phyloP scores from a whole-genome alignment of 2,888 invertebrate genomes.

The Periphyllus acericola region DNA sequence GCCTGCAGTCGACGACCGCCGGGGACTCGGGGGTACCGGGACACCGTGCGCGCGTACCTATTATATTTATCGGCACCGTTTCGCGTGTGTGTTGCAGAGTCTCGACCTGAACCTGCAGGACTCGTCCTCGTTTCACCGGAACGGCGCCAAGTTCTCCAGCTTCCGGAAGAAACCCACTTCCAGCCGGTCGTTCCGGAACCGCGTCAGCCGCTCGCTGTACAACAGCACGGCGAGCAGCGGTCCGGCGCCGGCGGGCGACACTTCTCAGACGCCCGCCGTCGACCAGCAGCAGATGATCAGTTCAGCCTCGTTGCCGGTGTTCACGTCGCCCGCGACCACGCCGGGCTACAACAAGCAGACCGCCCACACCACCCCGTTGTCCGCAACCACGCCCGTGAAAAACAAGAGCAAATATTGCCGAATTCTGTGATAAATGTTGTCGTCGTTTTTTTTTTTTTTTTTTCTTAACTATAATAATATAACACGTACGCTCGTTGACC shows the following conservation, averaged over 20 bases:
- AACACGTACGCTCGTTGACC: background rate
- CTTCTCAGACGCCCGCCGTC: background rate
- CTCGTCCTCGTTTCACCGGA: slow-evolving; percentile 42
- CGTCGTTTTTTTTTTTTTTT: background rate
- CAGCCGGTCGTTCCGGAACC: slow-evolving; percentile 71
- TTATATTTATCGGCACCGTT: background rate
- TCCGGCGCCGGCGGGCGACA: background rate
- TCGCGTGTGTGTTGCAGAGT: background rate
- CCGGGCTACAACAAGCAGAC: slow-evolving; percentile 45
- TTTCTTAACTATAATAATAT: background rate
- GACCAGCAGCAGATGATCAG: slow-evolving; percentile 50
- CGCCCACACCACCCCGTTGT: background rate
- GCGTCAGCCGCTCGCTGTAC: slow-evolving; percentile 71
- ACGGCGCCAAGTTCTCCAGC: slow-evolving; percentile 65
- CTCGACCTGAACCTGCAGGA: slow-evolving; percentile 43
- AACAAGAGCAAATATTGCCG: slow-evolving; percentile 58
- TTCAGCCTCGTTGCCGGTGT: slow-evolving; percentile 49
- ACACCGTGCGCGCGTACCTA: too few relatives aligned
- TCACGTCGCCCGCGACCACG: slow-evolving; percentile 39
- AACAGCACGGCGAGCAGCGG: slow-evolving; percentile 65
- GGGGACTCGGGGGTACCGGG: too few relatives aligned
- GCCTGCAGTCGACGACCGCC: too few relatives aligned
- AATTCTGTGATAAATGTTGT: slow-evolving; percentile 55
- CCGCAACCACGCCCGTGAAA: slow-evolving; percentile 45
- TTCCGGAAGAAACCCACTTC: slow-evolving; percentile 67